Evolutionary conservation across 2,888 invertebrate genomes (phyloP).

Genomic region (Acrocyrtus sp.): DNA sequence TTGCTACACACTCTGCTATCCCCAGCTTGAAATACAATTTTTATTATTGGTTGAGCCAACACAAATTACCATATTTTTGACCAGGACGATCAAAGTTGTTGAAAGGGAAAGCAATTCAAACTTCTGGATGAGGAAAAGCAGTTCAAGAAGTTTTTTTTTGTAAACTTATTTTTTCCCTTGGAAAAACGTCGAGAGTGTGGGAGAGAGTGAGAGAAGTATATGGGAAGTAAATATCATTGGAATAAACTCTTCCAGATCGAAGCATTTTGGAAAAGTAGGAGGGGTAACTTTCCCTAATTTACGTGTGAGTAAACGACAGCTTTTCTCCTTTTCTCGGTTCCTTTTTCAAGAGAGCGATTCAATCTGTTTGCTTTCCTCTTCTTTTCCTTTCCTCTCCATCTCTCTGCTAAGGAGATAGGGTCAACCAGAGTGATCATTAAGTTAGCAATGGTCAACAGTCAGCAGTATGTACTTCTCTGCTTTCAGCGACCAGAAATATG

Average conservation of each 20-base stretch:
- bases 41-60: too few relatives aligned
- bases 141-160: slow-evolving; percentile 13
- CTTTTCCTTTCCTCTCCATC: not conserved
- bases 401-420: slow-evolving; percentile 9
- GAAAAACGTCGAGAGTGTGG: too few relatives aligned
- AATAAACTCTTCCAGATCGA: not conserved
- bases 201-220: not conserved
- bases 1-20: too few relatives aligned
- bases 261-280: not conserved
- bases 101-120: not conserved
- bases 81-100: not conserved
- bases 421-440: too few relatives aligned
- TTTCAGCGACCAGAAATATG: not conserved
- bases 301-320: not conserved
- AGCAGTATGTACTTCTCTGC: not conserved
- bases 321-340: not conserved
- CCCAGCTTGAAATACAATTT: too few relatives aligned
- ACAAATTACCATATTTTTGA: not conserved
- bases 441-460: too few relatives aligned
- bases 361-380: slow-evolving; percentile 28
- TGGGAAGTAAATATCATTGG: too few relatives aligned
- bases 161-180: slow-evolving; percentile 20
- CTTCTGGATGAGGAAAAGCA: not conserved
- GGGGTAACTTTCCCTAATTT: slow-evolving; percentile 7
- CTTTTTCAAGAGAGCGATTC: slow-evolving; percentile 17